Percentiles rank a stretch among this genome's conserved stretches.
Evolutionary conservation across 2,113 vertebrate genomes (phyloP).

Genomic region (Caracal caracal): DNA sequence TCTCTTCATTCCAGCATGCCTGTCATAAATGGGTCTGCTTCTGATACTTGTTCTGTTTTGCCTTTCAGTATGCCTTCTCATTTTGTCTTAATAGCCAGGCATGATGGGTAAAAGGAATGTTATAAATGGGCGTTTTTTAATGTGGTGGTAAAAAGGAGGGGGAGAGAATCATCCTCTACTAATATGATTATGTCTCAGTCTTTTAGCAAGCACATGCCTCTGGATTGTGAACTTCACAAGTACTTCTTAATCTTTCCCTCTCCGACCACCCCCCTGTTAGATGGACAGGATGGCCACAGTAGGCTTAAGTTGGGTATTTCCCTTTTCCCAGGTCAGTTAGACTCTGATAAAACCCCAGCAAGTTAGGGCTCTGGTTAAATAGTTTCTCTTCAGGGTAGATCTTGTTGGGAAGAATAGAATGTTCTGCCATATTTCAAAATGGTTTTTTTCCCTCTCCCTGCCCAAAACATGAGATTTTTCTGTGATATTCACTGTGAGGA

Average conservation of each 20-base stretch:
- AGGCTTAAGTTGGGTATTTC: background rate
- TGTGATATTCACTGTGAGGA: background rate
- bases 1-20: background rate
- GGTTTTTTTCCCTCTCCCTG: background rate
- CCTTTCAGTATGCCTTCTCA: background rate
- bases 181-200: background rate
- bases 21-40: background rate
- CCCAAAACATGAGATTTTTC: background rate
- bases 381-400: background rate
- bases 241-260: background rate
- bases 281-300: background rate
- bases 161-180: background rate
- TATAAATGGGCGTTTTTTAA: background rate
- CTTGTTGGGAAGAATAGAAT: background rate
- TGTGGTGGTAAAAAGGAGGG: background rate
- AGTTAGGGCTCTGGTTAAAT: background rate
- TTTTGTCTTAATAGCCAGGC: background rate
- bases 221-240: background rate
- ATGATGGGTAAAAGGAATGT: background rate
- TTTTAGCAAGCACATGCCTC: background rate
- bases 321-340: background rate
- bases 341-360: background rate
- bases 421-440: background rate
- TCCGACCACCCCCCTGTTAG: background rate
- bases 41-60: background rate